These are phyloP conservation scores for Dinocampus coccinellae DNA, from an alignment of 2,888 invertebrate species.

Conservation along the genomic window DNA sequence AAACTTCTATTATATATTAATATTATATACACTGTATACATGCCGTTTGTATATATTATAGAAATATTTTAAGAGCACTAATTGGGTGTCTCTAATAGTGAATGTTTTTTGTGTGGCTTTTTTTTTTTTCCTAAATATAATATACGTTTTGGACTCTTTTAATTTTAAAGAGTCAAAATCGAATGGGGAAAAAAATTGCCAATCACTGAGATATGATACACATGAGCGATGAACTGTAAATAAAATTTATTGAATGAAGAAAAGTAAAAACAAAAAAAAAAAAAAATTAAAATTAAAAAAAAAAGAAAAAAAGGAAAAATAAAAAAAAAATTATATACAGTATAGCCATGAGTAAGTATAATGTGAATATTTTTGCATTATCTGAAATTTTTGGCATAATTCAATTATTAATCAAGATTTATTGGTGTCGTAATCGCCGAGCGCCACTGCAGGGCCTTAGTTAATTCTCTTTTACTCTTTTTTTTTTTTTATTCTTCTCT, in stretches of 20 bases:
- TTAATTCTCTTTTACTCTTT: constrained; percentile 44
- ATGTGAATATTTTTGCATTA: constrained; percentile 16
- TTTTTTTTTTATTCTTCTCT: constrained; percentile 29
- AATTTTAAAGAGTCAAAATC: not conserved
- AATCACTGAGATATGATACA: constrained; percentile 25
- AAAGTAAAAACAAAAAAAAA: constrained; percentile 15
- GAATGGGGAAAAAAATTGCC: constrained; percentile 8
- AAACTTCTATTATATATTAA: constrained; percentile 46
- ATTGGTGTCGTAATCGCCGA: constrained; percentile 39
- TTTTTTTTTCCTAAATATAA: constrained; percentile 21
- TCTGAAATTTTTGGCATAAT: constrained; percentile 29
- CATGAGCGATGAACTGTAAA: constrained; percentile 32
- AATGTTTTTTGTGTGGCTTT: constrained; percentile 37
- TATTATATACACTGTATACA: constrained; percentile 42
- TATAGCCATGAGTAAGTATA: constrained; percentile 13
- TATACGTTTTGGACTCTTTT: constrained; percentile 12
- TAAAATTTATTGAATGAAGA: constrained; percentile 36
- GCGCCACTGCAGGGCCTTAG: constrained; percentile 45
- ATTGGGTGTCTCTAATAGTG: constrained; percentile 34
- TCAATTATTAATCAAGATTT: constrained; percentile 35
- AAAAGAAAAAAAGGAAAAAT: constrained; percentile 23
- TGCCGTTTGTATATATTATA: constrained; percentile 58
- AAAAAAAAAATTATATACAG: constrained; percentile 13
- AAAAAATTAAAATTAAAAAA: too few species aligned
- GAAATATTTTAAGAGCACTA: constrained; percentile 54